These are phyloP conservation scores for Onychorhynchus coronatus DNA, from an alignment of 2,113 vertebrate species.

Conservation along the genomic window DNA sequence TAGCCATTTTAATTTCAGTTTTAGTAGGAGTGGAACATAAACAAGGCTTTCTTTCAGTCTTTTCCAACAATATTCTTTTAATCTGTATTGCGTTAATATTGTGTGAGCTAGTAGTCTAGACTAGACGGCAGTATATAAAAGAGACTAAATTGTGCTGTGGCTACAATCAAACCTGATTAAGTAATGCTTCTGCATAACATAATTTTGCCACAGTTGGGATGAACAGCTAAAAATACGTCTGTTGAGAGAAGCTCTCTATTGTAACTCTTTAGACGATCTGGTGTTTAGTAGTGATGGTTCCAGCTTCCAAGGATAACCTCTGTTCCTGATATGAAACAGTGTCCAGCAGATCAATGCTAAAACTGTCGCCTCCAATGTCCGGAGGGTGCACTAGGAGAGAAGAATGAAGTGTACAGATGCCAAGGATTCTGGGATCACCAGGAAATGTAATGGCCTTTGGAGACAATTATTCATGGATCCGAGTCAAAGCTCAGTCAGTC, in stretches of 20 bases:
- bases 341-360: neutral
- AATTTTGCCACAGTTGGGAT: constrained; percentile 32
- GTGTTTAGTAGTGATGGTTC: neutral
- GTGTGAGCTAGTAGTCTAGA: constrained; percentile 54
- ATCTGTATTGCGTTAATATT: constrained; percentile 42
- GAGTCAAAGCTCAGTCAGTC: neutral
- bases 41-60: constrained; percentile 50
- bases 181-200: constrained; percentile 44
- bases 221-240: neutral
- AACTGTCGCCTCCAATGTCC: neutral
- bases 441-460: neutral
- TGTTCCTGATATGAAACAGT: neutral
- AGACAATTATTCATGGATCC: neutral
- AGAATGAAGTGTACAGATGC: neutral
- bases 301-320: neutral
- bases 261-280: neutral
- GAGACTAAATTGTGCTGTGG: constrained; percentile 44
- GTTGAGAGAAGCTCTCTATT: neutral
- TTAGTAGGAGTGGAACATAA: constrained; percentile 47
- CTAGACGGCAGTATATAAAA: constrained; percentile 29
- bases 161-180: constrained; percentile 67
- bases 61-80: constrained; percentile 56
- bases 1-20: constrained; percentile 61
- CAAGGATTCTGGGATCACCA: neutral
- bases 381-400: neutral